Evolutionary conservation across 2,113 vertebrate genomes (phyloP).

Genomic region (Lepisosteus osseus): DNA sequence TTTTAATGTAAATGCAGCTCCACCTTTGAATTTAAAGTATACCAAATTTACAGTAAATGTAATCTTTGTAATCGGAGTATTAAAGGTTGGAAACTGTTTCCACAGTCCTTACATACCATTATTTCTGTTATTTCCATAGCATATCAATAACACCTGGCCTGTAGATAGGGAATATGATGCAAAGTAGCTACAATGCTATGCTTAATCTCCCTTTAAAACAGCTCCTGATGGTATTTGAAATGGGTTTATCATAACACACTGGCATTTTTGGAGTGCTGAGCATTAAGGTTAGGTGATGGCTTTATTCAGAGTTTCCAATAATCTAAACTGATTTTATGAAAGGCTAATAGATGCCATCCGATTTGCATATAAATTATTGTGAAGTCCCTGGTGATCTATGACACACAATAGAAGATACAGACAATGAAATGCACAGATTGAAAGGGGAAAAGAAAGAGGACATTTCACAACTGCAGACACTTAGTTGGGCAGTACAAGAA

Average conservation of each 20-base stretch:
- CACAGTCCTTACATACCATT: slow-evolving; percentile 4
- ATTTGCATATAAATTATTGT: slow-evolving; percentile 69
- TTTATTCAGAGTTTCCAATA: slow-evolving; percentile 49
- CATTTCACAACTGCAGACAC: too few species aligned
- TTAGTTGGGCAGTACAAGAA: too few species aligned
- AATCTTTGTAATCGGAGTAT: too few species aligned
- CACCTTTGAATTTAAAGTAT: too few species aligned
- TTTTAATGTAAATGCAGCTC: too few species aligned
- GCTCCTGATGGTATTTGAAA: slow-evolving; percentile 30
- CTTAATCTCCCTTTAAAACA: slow-evolving; percentile 39
- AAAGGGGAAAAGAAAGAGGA: slow-evolving; percentile 24
- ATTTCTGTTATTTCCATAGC: slow-evolving; percentile 14
- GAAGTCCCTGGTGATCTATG: slow-evolving; percentile 56
- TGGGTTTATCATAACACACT: slow-evolving; percentile 29
- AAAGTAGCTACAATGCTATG: slow-evolving; percentile 23
- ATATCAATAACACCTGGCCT: slow-evolving; percentile 33
- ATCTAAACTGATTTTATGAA: slow-evolving; percentile 56
- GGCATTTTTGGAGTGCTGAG: slow-evolving; percentile 17
- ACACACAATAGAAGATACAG: slow-evolving; percentile 46
- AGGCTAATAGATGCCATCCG: slow-evolving; percentile 67
- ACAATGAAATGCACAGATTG: slow-evolving; percentile 24
- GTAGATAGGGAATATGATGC: slow-evolving; percentile 14
- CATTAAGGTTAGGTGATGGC: slow-evolving; percentile 31
- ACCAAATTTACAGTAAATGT: too few species aligned
- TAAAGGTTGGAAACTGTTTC: too few species aligned